These are phyloP conservation scores for Patella pellucida DNA, from an alignment of 2,888 invertebrate species.

Conservation along the genomic window DNA sequence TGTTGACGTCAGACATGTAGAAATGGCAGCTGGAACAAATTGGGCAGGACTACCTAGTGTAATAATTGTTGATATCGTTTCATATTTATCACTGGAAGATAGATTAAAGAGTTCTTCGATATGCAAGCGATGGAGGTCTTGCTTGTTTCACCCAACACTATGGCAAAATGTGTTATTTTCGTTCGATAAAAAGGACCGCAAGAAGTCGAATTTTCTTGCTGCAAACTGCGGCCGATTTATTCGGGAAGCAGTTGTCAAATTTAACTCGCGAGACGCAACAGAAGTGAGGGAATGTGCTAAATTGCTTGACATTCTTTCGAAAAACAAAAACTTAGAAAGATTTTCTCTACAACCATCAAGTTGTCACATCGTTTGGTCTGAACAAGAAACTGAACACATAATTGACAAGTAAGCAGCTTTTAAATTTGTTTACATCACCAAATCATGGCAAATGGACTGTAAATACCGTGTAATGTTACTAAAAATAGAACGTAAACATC, in stretches of 20 bases:
- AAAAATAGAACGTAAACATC: slow-evolving; percentile 2
- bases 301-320: slow-evolving; percentile 57
- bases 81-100: slow-evolving; percentile 74
- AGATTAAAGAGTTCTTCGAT: slow-evolving; percentile 74
- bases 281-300: slow-evolving; percentile 62
- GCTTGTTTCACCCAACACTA: slow-evolving; percentile 68
- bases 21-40: slow-evolving; percentile 59
- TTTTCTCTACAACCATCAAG: slow-evolving; percentile 66
- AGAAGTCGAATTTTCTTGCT: slow-evolving; percentile 62
- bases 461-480: neutral
- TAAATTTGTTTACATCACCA: slow-evolving; percentile 3
- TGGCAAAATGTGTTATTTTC: slow-evolving; percentile 60
- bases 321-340: slow-evolving; percentile 63
- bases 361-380: slow-evolving; percentile 73
- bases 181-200: slow-evolving; percentile 45
- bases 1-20: slow-evolving; percentile 40
- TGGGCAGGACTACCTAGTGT: slow-evolving; percentile 67
- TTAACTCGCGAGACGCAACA: slow-evolving; percentile 60
- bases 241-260: slow-evolving; percentile 62
- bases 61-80: slow-evolving; percentile 71
- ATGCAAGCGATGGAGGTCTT: slow-evolving; percentile 75
- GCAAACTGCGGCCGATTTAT: slow-evolving; percentile 67
- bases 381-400: slow-evolving; percentile 74
- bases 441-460: too few species aligned
- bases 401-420: slow-evolving; percentile 54